Evolutionary conservation across 2,797 vertebrate species (phyloP).

Genomic region (Catharus ustulatus): DNA sequence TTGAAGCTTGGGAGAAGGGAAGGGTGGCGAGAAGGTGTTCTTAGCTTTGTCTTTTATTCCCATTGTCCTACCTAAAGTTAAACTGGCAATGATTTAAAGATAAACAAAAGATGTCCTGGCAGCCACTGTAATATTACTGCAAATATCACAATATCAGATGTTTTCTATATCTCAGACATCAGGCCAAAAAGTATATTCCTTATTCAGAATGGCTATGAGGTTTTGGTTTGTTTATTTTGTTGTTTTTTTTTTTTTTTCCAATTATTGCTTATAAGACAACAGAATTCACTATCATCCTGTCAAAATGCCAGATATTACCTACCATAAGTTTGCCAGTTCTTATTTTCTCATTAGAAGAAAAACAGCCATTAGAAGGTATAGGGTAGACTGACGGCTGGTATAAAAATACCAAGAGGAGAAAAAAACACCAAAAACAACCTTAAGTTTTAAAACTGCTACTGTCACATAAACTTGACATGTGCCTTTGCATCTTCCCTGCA

Average conservation of each 20-base stretch:
- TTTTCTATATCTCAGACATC: neutral
- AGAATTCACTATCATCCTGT: neutral
- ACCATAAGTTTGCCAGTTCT: neutral
- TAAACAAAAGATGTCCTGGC: neutral
- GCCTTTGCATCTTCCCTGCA: neutral
- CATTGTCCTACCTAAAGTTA: neutral
- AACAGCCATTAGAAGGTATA: neutral
- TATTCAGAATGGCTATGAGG: neutral
- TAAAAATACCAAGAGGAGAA: neutral
- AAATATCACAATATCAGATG: neutral
- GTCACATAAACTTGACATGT: neutral
- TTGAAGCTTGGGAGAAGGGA: neutral
- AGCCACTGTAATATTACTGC: neutral
- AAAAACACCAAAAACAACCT: neutral
- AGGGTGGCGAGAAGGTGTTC: neutral
- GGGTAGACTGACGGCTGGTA: neutral
- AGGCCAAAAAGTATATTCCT: neutral
- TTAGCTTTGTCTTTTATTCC: neutral
- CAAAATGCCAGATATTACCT: neutral
- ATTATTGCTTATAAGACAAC: neutral
- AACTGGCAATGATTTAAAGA: neutral
- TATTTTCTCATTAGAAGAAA: neutral
- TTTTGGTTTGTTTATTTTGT: fast-evolving
- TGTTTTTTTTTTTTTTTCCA: neutral
- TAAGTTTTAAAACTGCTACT: neutral